Evolutionary conservation across 2,888 invertebrate genomes (phyloP).

Genomic region (Aporophyla lueneburgensis): DNA sequence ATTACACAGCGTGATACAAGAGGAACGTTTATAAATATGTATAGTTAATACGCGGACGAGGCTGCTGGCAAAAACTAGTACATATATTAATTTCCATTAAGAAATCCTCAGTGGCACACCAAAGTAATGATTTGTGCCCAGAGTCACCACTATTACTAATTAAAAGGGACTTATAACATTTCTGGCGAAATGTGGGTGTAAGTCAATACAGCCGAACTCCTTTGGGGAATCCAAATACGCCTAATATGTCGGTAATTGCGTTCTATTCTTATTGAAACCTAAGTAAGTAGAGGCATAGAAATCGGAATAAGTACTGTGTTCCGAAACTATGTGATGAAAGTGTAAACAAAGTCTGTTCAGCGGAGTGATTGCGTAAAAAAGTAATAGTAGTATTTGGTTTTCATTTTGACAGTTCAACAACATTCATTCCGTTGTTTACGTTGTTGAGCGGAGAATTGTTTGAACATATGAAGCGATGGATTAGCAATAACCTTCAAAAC

Average conservation of each 20-base stretch:
- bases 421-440: too few relatives aligned
- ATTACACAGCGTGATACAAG: too few relatives aligned
- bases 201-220: background rate
- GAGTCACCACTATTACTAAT: background rate
- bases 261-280: background rate
- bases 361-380: too few relatives aligned
- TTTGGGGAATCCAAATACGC: background rate
- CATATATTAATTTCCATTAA: background rate
- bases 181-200: background rate
- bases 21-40: too few relatives aligned
- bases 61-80: background rate
- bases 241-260: background rate
- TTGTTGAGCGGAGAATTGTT: too few relatives aligned
- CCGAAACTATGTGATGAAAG: background rate
- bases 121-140: too few relatives aligned
- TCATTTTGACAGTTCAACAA: too few relatives aligned
- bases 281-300: background rate
- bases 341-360: too few relatives aligned
- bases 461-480: too few relatives aligned
- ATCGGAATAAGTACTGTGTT: background rate
- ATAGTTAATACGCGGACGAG: too few relatives aligned
- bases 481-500: too few relatives aligned
- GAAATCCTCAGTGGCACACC: background rate
- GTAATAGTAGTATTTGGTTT: too few relatives aligned
- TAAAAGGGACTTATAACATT: background rate